Conservation (phyloP, 2,888 invertebrate species). For the Ochlodes sylvanus region DNA sequence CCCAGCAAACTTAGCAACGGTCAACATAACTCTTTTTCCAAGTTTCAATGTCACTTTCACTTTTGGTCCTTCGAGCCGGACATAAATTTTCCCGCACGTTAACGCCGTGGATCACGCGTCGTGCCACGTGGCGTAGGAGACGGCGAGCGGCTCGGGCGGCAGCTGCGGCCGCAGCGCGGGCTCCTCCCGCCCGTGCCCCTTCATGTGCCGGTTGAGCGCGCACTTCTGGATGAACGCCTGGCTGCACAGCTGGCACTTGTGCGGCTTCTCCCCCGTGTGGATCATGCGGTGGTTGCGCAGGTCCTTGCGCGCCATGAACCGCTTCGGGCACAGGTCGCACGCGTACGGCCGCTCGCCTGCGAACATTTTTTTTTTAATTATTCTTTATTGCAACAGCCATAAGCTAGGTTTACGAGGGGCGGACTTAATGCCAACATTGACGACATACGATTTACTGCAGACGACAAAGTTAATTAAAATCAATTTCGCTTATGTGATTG, state of each 20-base stretch:
- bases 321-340: conserved; percentile 95
- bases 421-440: too few relatives aligned
- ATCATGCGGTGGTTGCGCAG: conserved; percentile 96
- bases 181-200: conserved; percentile 67
- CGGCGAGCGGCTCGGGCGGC: conserved; percentile 30
- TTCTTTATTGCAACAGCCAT: too few relatives aligned
- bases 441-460: too few relatives aligned
- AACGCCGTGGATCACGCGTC: conserved; percentile 1
- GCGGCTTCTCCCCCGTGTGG: conserved; percentile 96
- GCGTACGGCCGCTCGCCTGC: conserved; percentile 90
- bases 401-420: too few relatives aligned
- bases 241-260: conserved; percentile 94
- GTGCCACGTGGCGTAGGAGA: conserved; percentile 14
- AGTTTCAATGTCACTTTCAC: too few relatives aligned
- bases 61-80: too few relatives aligned
- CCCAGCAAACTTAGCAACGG: too few relatives aligned
- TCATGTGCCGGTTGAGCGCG: conserved; percentile 97
- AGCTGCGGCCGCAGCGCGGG: conserved; percentile 41
- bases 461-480: too few relatives aligned
- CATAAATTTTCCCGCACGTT: too few relatives aligned
- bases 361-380: too few relatives aligned
- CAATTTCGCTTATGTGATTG: too few relatives aligned
- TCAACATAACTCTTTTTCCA: too few relatives aligned
- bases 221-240: conserved; percentile 97
- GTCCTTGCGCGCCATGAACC: conserved; percentile 96